Evolutionary conservation across 1,140 invertebrate species (phyloP), one percentile per base, ranked within the genome.

Genomic region (Drosophila quadrilineata): DNA sequence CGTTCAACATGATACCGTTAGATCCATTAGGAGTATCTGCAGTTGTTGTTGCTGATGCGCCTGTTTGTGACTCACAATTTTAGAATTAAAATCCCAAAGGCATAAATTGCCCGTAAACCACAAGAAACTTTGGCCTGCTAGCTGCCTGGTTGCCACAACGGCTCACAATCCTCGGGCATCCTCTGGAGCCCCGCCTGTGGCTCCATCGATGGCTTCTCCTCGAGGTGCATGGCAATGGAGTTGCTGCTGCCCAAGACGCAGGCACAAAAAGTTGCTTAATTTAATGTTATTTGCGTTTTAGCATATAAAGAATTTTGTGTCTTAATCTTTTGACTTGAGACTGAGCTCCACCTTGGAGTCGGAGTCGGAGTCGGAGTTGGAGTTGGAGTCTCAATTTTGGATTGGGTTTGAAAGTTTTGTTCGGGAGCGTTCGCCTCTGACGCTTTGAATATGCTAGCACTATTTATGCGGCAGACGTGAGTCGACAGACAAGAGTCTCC

Each of bases 231-330:
- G 17, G 29, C 28, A 38, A 56, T 60, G 48, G 45, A 68, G 58
- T 33, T 56, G 43, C 75, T 56, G 43, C 75, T 65, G 45, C 38
- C 56, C 28, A 58, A 49, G 60, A 58, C 19, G 53, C 58, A 59
- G 53, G 75, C 71, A 79, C 65, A 87, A 77, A 87, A 87, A 87
- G 70, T 87, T 84, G 65, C 84, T 87, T 88, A 88, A 88, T 88
- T 88, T 88, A 88, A 88, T 88, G 86, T 88, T 88, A 88, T 88
- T 88, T 88, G 80, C 86, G 57, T 82, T 88, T 88, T 71, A 88
- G 75, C 87, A 88, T 84, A 88, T 88, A 88, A 88, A 88, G 75
- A 88, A 88, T 87, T 84, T 88, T 75, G 86, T 85, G 86, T 88
- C 87, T 88, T 88, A 88, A 88, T 88, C 82, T 88, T 87, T 88